Evolutionary conservation across 2,113 vertebrate genomes (phyloP).

Genomic region (Probosciger aterrimus): DNA sequence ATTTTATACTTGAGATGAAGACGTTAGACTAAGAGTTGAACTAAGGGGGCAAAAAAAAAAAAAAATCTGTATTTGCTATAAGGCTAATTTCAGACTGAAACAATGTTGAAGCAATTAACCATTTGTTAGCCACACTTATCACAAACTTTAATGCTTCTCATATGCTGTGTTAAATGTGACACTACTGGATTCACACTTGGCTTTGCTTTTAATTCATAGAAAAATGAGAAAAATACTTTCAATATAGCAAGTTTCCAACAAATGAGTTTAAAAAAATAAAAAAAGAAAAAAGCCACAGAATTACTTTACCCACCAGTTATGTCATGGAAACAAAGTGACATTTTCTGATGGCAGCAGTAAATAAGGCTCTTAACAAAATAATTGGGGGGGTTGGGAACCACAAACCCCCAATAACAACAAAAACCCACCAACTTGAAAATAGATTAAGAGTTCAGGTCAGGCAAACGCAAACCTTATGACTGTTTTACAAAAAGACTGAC

Average conservation of each 20-base stretch:
- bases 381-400: rapidly evolving
- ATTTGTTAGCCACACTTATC: not conserved
- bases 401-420: not conserved
- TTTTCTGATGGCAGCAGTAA: not conserved
- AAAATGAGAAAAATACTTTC: not conserved
- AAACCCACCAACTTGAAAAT: not conserved
- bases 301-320: not conserved
- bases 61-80: not conserved
- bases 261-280: not conserved
- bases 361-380: not conserved
- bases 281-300: not conserved
- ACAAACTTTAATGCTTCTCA: not conserved
- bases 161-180: not conserved
- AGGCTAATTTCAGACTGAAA: not conserved
- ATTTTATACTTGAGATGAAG: not conserved
- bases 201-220: not conserved
- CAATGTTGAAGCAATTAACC: not conserved
- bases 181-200: not conserved
- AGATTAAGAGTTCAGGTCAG: not conserved
- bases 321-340: not conserved
- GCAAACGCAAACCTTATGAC: not conserved
- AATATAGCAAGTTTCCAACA: not conserved
- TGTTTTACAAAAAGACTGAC: not conserved
- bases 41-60: not conserved
- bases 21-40: not conserved